phyloP scores from a whole-genome alignment of 2,888 invertebrate genomes.

The Tenthredo livida region DNA sequence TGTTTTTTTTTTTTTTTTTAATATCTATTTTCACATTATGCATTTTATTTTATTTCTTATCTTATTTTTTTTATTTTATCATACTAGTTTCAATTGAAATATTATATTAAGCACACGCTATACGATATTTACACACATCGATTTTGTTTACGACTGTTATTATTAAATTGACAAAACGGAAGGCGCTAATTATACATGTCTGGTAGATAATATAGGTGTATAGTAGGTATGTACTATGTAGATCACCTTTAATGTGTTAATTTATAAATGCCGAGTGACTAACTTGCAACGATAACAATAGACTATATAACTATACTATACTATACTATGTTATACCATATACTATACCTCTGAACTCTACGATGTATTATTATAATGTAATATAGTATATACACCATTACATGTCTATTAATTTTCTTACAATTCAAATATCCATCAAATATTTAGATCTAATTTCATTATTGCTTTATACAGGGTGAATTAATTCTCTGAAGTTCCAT shows the following conservation, averaged over 20 bases:
- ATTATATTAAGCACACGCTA: too few species aligned
- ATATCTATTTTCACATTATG: neutral
- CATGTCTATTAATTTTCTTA: too few species aligned
- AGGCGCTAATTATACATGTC: neutral
- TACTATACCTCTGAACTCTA: neutral
- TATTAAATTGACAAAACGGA: neutral
- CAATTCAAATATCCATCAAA: too few species aligned
- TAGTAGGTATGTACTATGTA: neutral
- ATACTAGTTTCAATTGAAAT: too few species aligned
- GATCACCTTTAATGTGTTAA: neutral
- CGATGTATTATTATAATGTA: too few species aligned
- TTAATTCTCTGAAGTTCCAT: too few species aligned
- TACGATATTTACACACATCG: too few species aligned
- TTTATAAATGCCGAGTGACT: neutral
- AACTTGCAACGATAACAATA: neutral
- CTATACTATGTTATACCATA: neutral
- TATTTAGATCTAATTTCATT: too few species aligned
- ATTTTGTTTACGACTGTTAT: neutral
- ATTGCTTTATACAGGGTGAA: too few species aligned
- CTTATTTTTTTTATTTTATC: too few species aligned
- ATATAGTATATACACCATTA: neutral
- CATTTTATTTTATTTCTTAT: too few species aligned
- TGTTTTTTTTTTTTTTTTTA: slow-evolving; percentile 10
- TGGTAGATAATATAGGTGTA: neutral
- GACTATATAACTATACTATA: neutral